Evolutionary conservation across 1,140 invertebrate species (phyloP), one percentile per base, ranked within the genome.

Genomic region (Drosophila truncata): DNA sequence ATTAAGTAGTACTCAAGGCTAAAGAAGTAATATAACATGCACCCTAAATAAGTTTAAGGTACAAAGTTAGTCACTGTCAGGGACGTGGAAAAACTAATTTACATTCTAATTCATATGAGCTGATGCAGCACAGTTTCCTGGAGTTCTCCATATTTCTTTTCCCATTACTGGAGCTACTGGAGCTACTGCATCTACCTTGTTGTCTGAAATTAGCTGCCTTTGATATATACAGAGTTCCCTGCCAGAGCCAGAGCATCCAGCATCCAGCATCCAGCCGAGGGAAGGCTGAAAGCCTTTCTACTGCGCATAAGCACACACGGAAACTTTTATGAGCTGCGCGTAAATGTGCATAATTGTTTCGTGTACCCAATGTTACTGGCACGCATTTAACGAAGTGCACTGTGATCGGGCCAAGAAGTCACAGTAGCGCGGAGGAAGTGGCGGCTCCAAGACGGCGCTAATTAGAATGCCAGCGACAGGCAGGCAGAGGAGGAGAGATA

Each of bases 301-400:
- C 47, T 54, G 39, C 44, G 35, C 47, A 49, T 37, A 49, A 44
- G 39, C 39, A 49, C 20, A 42, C 27, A 47, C 18, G 64, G 33
- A 58, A 57, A 59, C 39, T 76, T 50, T 52, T 71, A 77, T 71
- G 61, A 82, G 72, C 25, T 63, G 50, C 50, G 60, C 78, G 70
- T 85, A 78, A 82, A 78, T 86, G 78, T 79, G 82, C 79, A 78
- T 87, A 86, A 87, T 86, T 86, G 83, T 76, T 72, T 81, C 70
- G 71, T 67, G 41, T 77, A 60, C 67, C 80, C 82, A 86, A 86
- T 81, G 74, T 82, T 70, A 79, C 79, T 76, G 62, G 82, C 82
- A 77, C 82, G 60, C 64, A 66, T 49, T 78, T 86, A 86, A 82
- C 82, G 67, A 85, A 78, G 74, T 65, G 64, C 67, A 44, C 37